A percentile compares a stretch with the other conserved stretches of the same genome.
These are phyloP conservation scores for Linepithema humile DNA, from an alignment of 1,140 invertebrate species.

Conservation along the genomic window DNA sequence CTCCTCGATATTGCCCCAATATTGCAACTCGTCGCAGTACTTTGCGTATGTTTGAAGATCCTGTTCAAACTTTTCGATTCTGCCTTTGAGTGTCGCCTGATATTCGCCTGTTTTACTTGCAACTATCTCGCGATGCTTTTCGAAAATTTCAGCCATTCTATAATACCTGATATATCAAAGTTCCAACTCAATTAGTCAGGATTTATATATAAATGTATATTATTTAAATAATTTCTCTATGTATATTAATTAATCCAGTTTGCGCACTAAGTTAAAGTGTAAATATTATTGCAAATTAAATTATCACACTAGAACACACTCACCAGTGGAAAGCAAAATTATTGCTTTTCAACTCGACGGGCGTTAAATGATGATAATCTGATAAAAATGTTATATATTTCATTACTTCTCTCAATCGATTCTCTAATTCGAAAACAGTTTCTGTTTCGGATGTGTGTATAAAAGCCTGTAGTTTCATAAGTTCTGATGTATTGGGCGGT, in stretches of 20 bases:
- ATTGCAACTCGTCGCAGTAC: constrained; percentile 94
- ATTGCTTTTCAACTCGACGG: constrained; percentile 94
- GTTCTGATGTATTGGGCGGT: constrained; percentile 92
- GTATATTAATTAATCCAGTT: neutral
- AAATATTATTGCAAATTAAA: neutral
- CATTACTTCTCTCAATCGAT: constrained; percentile 88
- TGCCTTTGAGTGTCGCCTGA: constrained; percentile 91
- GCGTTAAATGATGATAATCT: constrained; percentile 91
- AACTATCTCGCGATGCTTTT: constrained; percentile 92
- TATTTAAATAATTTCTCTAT: neutral
- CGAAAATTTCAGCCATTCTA: constrained; percentile 91
- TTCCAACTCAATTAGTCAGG: neutral
- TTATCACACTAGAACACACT: neutral
- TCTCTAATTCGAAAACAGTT: constrained; percentile 90
- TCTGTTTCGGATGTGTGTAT: constrained; percentile 90
- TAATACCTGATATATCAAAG: constrained; percentile 84
- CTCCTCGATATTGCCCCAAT: constrained; percentile 95
- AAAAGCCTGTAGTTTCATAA: constrained; percentile 93
- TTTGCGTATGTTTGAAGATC: constrained; percentile 92
- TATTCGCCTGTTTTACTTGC: constrained; percentile 94
- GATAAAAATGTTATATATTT: constrained; percentile 90
- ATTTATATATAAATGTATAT: neutral
- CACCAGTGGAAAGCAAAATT: constrained; percentile 94
- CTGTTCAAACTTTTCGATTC: constrained; percentile 89
- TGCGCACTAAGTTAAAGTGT: neutral